Percentiles rank a stretch among this genome's conserved stretches.
phyloP scores from a whole-genome alignment of 2,888 invertebrate genomes.

The Eumerus sabulonum region DNA sequence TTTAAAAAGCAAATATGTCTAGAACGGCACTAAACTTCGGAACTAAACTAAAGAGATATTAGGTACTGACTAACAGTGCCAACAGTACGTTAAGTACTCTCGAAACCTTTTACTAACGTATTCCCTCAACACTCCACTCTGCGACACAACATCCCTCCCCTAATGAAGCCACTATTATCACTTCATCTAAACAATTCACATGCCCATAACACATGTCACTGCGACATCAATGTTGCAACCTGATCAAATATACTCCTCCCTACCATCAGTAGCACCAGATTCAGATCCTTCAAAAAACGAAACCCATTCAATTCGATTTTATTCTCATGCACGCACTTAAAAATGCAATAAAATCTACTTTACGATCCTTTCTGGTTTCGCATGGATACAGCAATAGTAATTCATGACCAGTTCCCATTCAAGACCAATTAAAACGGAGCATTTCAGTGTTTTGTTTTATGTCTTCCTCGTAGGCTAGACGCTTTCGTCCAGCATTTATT shows the following conservation, averaged over 20 bases:
- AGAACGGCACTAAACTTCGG: no score
- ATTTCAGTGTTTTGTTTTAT: constrained; percentile 39
- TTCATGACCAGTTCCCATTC: constrained; percentile 46
- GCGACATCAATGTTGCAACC: constrained; percentile 47
- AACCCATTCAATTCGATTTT: constrained; percentile 15
- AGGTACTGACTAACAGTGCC: no score
- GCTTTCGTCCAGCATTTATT: constrained; percentile 47
- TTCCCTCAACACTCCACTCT: no score
- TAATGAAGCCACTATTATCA: constrained; percentile 59
- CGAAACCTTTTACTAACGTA: no score
- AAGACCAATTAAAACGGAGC: constrained; percentile 13
- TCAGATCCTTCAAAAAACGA: constrained; percentile 24
- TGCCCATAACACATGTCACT: constrained; percentile 45
- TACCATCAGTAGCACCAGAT: constrained; percentile 12
- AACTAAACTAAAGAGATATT: no score
- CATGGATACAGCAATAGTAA: constrained; percentile 54
- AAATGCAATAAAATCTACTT: constrained; percentile 65
- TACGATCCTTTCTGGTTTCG: constrained; percentile 65
- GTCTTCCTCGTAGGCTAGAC: constrained; percentile 56
- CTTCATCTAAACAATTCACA: constrained; percentile 60
- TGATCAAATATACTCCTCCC: constrained; percentile 52
- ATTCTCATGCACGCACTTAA: constrained; percentile 64
- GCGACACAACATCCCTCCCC: not conserved
- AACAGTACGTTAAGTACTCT: no score
- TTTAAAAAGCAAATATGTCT: no score